Evolutionary conservation across 2,888 invertebrate species (phyloP).

Genomic region (Ormyrus pomaceus): DNA sequence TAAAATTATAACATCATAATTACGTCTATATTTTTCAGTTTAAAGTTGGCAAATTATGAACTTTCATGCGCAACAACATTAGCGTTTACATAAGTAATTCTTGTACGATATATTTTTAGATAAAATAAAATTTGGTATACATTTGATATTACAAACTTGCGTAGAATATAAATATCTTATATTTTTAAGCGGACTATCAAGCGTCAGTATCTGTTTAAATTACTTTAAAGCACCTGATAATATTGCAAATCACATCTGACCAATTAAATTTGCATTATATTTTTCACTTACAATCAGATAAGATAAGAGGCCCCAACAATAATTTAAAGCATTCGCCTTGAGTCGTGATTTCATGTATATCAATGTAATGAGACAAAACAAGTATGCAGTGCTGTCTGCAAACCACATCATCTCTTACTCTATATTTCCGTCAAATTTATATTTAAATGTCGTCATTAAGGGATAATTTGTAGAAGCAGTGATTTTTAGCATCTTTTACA

Average conservation of each 20-base stretch:
- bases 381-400: not conserved
- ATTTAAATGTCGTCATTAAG: not conserved
- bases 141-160: too few species aligned
- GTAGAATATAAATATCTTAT: too few species aligned
- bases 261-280: constrained; percentile 4
- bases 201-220: not conserved
- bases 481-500: too few species aligned
- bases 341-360: not conserved
- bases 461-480: too few species aligned
- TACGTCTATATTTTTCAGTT: too few species aligned
- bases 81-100: too few species aligned
- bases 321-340: constrained; percentile 50
- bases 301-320: constrained; percentile 15
- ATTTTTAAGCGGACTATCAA: too few species aligned
- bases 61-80: too few species aligned
- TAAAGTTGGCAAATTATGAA: too few species aligned
- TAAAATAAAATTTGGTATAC: too few species aligned
- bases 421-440: constrained; percentile 24
- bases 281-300: not conserved
- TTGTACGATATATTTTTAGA: too few species aligned
- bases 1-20: not conserved
- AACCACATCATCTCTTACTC: not conserved
- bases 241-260: not conserved
- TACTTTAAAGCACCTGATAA: not conserved
- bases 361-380: constrained; percentile 6